Evolutionary conservation across 2,113 vertebrate species (phyloP).

Genomic region (Corythaeola cristata): DNA sequence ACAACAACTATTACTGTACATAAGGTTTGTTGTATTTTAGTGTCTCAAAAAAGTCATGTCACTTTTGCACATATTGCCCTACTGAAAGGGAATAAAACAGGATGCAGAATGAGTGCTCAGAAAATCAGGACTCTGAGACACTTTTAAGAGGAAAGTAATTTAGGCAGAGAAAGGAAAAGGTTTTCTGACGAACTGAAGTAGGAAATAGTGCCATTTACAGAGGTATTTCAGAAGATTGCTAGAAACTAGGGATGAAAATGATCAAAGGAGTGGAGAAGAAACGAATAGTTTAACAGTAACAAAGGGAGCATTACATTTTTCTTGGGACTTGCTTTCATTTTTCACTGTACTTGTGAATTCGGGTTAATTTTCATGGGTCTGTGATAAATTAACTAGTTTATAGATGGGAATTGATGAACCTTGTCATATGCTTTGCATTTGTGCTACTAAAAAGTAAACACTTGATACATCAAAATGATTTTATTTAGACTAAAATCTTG

Average conservation of each 20-base stretch:
- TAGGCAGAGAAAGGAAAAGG: not conserved
- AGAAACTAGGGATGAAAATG: not conserved
- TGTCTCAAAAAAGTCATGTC: not conserved
- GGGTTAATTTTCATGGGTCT: not conserved
- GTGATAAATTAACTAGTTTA: not conserved
- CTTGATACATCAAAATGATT: not conserved
- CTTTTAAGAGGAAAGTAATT: not conserved
- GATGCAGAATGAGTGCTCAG: not conserved
- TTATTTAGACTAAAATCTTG: slow-evolving; percentile 34
- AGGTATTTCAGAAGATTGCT: not conserved
- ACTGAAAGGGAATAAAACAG: not conserved
- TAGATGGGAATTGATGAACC: not conserved
- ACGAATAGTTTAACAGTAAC: not conserved
- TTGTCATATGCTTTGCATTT: slow-evolving; percentile 1
- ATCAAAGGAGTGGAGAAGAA: not conserved
- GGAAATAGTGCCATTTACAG: not conserved
- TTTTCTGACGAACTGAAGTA: not conserved
- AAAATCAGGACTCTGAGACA: not conserved
- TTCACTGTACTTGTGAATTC: not conserved
- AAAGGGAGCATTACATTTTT: not conserved
- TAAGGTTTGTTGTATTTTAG: not conserved
- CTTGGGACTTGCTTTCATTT: not conserved
- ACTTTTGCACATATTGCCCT: not conserved
- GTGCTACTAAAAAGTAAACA: not conserved
- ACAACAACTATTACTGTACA: not conserved